A percentile compares a stretch with the other conserved stretches of the same genome.
These are phyloP conservation scores for Rutilus rutilus DNA, from an alignment of 2,113 vertebrate species.

Conservation along the genomic window DNA sequence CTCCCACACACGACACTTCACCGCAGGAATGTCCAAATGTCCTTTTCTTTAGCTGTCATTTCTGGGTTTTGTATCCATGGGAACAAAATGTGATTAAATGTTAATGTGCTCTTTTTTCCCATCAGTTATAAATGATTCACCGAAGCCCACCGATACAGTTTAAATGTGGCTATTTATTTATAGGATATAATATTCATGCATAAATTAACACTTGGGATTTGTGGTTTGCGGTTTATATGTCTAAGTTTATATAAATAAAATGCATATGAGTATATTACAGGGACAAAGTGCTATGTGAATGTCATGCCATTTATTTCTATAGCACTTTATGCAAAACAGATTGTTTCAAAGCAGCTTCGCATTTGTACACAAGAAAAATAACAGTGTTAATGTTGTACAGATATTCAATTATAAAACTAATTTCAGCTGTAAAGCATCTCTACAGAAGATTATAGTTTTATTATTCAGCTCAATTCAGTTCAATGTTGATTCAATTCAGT, in stretches of 20 bases:
- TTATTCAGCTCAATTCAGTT: too few relatives aligned
- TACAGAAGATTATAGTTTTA: background rate
- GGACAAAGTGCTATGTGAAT: background rate
- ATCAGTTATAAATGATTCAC: constrained; percentile 15
- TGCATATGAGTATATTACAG: background rate
- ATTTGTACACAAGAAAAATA: background rate
- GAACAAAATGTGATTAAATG: constrained; percentile 42
- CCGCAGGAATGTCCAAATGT: background rate
- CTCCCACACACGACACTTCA: constrained; percentile 1
- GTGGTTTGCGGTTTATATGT: background rate
- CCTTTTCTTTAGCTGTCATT: background rate
- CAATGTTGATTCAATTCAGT: background rate
- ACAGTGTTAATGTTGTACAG: background rate
- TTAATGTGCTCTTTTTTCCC: background rate
- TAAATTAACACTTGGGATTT: background rate
- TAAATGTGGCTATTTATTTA: constrained; percentile 22
- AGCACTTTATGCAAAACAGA: background rate
- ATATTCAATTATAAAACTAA: background rate
- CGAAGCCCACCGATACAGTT: background rate
- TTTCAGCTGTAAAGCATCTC: background rate
- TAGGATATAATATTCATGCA: background rate
- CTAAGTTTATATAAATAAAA: background rate
- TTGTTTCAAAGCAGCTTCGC: background rate
- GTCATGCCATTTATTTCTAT: background rate
- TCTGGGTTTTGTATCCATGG: constrained; percentile 27